Evolutionary conservation across 2,888 invertebrate species (phyloP).

Genomic region (Ennomos erosarius): DNA sequence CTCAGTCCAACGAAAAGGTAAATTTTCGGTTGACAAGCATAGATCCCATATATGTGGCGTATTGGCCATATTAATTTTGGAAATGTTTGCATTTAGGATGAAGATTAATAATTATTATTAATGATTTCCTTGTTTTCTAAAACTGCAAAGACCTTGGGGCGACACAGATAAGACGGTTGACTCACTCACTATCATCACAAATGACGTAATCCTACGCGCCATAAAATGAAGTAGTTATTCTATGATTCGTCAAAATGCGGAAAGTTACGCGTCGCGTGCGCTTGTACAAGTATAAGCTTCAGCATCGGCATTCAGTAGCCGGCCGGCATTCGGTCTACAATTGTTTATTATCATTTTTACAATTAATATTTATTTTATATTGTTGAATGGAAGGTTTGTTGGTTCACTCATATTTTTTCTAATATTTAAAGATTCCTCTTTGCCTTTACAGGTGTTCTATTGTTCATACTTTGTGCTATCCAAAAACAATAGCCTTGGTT

Average conservation of each 20-base stretch:
- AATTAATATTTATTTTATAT: no score
- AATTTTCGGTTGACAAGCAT: constrained; percentile 23
- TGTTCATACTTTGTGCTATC: constrained; percentile 20
- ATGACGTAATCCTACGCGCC: constrained; percentile 25
- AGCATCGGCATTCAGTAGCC: constrained; percentile 8
- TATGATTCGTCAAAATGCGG: constrained; percentile 26
- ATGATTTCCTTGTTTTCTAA: no score
- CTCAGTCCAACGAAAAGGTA: constrained; percentile 71
- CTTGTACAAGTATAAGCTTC: constrained; percentile 29
- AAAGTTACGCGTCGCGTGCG: constrained; percentile 33
- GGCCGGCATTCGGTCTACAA: constrained; percentile 1
- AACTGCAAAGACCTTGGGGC: not conserved
- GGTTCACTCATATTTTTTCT: not conserved
- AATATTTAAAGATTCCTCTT: not conserved
- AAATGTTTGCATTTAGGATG: no score
- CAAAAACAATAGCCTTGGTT: constrained; percentile 57
- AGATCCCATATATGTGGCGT: no score
- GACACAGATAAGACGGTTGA: constrained; percentile 14
- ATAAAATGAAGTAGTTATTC: constrained; percentile 20
- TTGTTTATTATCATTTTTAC: not conserved
- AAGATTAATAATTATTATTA: no score
- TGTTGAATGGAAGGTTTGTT: constrained; percentile 6
- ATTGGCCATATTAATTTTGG: no score
- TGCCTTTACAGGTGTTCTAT: not conserved
- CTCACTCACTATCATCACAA: constrained; percentile 16